Evolutionary conservation across 1,140 invertebrate genomes (phyloP).

Genomic region (Wasmannia auropunctata): DNA sequence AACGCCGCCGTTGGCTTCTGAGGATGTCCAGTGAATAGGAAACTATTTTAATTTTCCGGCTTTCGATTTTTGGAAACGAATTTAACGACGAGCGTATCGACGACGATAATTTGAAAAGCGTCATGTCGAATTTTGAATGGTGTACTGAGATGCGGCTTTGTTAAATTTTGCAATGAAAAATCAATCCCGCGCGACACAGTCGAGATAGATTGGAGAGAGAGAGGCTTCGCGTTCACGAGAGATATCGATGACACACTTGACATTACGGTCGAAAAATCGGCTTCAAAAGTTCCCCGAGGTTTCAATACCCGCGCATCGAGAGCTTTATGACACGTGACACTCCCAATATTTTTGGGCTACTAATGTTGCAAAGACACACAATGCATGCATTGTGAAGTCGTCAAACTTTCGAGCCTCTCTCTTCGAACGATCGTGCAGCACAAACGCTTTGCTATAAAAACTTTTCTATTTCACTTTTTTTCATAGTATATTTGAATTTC

Average conservation of each 20-base stretch:
- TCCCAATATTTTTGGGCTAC: conserved; percentile 32
- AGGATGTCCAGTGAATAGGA: background rate
- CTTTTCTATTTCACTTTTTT: conserved; percentile 4
- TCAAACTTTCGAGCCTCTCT: conserved; percentile 41
- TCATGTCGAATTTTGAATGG: background rate
- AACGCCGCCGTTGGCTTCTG: background rate
- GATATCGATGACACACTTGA: conserved; percentile 49
- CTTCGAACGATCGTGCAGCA: background rate
- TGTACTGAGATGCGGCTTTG: background rate
- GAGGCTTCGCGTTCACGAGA: conserved; percentile 8
- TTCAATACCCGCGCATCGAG: background rate
- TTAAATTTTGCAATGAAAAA: conserved; percentile 45
- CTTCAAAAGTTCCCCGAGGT: conserved; percentile 22
- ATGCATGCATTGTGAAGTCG: conserved; percentile 40
- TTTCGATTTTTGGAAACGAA: background rate
- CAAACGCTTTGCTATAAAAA: background rate
- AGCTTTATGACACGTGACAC: conserved; percentile 42
- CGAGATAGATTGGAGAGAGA: background rate
- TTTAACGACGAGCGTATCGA: background rate
- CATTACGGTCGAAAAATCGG: conserved; percentile 37
- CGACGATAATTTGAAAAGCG: conserved; percentile 10
- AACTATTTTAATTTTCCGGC: background rate
- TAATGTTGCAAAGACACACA: conserved; percentile 53
- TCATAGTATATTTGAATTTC: conserved; percentile 16
- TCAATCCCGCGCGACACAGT: background rate